Base-by-base conservation (phyloP, 92 coral and sea anemone species). In the Desmophyllum pertusum region DNA sequence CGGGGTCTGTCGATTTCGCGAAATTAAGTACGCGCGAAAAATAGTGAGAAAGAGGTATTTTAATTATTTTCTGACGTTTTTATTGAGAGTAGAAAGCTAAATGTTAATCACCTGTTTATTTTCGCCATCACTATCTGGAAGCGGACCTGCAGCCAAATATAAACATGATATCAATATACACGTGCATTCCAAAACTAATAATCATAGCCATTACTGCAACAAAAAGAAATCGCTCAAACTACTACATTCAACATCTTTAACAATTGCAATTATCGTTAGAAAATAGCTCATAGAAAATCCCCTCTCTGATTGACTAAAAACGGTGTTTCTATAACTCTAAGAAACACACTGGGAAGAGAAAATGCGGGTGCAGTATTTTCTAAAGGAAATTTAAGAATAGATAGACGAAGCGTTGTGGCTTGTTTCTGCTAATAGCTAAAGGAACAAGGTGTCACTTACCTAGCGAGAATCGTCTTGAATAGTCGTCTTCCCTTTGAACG, bases 121-220 rank as follows among this genome's bases (percentile, higher is more conserved):
- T 72, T 77, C 88, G 10, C 63, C 84, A 42, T 86, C 87, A 45
- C 79, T 83, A 75, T 67, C 92, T 71, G 92, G 92, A 51, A 84
- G 75, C 11, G 77, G 77, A 31, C 89, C 92, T 89, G 89, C 10
- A 53, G 72, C 10, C 61, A 40, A 75, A 50, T 25, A 73, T 17
- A 87, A 59, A 62, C 79, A 72, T 38, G 70, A 70, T 9, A 78
- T 66, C 41, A 85, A 23, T n/a, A n/a, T n/a, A n/a, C n/a, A 30
- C 51, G 13, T 23, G 23, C 57, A 57, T 52, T 40, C 53, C 61
- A 45, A 42, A 45, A 23, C 37, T 31, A 79, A 21, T 52, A 75
- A 50, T 75, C 45, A 75, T 66, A 19, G 46, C 29, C 33, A 75
- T 37, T 52, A 13, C 17, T 33, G 9, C 21, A 50, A 75, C 31